Conservation (phyloP, 30 jellyfish, hydroid and myxozoan genomes). For the Morbakka virulenta region DNA sequence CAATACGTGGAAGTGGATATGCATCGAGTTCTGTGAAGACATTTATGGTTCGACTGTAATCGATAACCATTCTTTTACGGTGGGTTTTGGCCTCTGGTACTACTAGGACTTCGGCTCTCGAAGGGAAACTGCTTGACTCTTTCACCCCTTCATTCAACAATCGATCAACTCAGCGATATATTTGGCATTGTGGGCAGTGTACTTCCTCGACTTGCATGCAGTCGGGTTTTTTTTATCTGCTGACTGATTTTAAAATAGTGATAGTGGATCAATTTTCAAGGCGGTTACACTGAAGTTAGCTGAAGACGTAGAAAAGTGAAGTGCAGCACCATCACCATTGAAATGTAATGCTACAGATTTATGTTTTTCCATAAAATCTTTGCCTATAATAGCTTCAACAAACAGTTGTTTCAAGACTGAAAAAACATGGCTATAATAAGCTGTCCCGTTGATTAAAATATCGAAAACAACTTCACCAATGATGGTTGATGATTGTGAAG, state of each 20-base stretch:
- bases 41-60: slow-evolving; percentile 59
- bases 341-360: background rate
- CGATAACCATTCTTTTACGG: slow-evolving; percentile 42
- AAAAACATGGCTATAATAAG: no score
- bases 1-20: no score
- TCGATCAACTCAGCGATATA: slow-evolving; percentile 32
- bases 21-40: no score
- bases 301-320: slow-evolving; percentile 4
- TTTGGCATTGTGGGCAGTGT: slow-evolving; percentile 20
- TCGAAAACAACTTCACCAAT: background rate
- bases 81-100: background rate
- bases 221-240: slow-evolving; percentile 31
- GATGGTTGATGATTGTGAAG: no score
- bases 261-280: slow-evolving; percentile 18
- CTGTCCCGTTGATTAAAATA: background rate
- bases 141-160: slow-evolving; percentile 17
- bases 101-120: no score
- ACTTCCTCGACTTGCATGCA: slow-evolving; percentile 17
- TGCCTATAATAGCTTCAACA: no score
- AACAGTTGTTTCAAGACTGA: no score
- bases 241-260: slow-evolving; percentile 7
- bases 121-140: slow-evolving; percentile 58
- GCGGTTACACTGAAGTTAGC: slow-evolving; percentile 4
- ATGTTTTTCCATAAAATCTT: no score
- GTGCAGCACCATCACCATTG: slow-evolving; percentile 4